These are phyloP conservation scores for Hafferia zeledoni DNA, from an alignment of 2,797 vertebrate genomes.

Conservation along the genomic window DNA sequence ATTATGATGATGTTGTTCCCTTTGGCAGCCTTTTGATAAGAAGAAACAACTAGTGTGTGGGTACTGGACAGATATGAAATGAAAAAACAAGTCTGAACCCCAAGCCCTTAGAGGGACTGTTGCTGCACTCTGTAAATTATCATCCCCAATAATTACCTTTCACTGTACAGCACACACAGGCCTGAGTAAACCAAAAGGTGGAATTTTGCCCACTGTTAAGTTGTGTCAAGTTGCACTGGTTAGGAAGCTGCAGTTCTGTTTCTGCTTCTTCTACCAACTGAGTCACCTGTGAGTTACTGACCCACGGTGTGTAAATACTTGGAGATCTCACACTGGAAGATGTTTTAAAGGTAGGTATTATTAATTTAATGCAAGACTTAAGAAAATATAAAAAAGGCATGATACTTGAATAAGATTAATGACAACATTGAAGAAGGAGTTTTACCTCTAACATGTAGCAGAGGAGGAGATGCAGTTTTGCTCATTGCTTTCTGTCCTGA, in stretches of 20 bases:
- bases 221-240: background rate
- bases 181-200: background rate
- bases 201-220: background rate
- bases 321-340: background rate
- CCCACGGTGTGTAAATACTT: accelerated
- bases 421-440: background rate
- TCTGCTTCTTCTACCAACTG: background rate
- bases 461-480: background rate
- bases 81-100: background rate
- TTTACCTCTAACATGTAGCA: background rate
- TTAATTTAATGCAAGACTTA: background rate
- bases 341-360: background rate
- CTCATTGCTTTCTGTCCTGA: background rate
- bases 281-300: background rate
- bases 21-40: background rate
- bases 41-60: background rate
- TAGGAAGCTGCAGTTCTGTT: background rate
- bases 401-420: background rate
- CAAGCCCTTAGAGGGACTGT: background rate
- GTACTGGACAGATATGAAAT: background rate
- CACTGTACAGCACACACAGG: background rate
- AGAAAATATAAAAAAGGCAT: background rate
- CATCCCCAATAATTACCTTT: background rate
- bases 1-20: background rate
- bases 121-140: background rate